Base-by-base conservation (phyloP, 2,113 vertebrate genomes). In the Pithys albifrons region DNA sequence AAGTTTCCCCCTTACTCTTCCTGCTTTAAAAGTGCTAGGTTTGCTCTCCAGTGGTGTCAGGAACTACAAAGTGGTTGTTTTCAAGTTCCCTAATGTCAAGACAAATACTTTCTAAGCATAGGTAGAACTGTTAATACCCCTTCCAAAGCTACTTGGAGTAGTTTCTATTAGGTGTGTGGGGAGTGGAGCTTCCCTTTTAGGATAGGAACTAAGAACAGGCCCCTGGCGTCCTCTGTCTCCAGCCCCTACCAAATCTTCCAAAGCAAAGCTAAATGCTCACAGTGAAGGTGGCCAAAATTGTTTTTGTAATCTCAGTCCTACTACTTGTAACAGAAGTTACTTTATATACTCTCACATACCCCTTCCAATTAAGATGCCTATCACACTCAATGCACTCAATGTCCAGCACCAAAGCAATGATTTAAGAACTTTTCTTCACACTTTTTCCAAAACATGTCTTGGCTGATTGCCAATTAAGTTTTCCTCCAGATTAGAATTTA, bases 21-120 rank as follows among this genome's bases (percentile, higher is more conserved):
- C 65, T n/a, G 20, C 52, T 95, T 89, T 74, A 62, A 93, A 97
- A 95, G 51, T 37, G 79, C 69, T 71, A 25, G 10, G 20, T 74
- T 83, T 95, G 83, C 52, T 92, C 4, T 57, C 33, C 39, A 51
- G 51, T 52, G 46, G 20, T 71, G 35, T 41, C 20, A 70, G 67
- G 16, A 86, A 46, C 43, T 48, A 55, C 1, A 15, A 91, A 97
- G 78, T 49, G 41, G 37, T 54, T 88, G 31, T 58, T 83, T 73
- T 58, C 35, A 52, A 84, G 43, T 84, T 95, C 88, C 55, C 51
- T 77, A 66, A 33, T 14, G 14, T 67, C 29, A 52, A 88, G 37
- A 31, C 13, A 93, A 83, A 77, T 22, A 31, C 35, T 84, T 71
- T 51, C 46, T 59, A 79, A 70, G 79, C 70, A 71, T 57, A 93